These are phyloP conservation scores for Berghia stephanieae DNA, from an alignment of 1,140 invertebrate species.

Conservation along the genomic window DNA sequence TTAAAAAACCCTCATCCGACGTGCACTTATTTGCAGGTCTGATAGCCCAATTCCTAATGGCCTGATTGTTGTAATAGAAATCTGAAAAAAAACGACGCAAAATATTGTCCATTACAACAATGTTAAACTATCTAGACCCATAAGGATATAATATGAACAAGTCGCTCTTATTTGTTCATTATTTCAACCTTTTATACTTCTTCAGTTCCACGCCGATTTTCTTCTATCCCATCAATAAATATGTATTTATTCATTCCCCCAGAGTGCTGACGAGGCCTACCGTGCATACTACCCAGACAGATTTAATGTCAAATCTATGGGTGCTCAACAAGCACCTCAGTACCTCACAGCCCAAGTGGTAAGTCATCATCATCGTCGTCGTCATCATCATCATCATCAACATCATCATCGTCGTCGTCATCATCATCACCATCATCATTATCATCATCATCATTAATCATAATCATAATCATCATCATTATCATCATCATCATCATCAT, in stretches of 20 bases:
- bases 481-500: no score
- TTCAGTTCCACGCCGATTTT: not conserved
- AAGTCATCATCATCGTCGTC: conserved; percentile 12
- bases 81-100: no score
- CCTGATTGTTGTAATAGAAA: no score
- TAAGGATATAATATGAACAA: conserved; percentile 1
- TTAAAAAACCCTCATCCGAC: no score
- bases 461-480: no score
- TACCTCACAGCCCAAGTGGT: conserved; percentile 54
- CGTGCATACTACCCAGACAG: conserved; percentile 34
- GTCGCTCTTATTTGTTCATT: not conserved
- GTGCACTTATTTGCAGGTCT: no score
- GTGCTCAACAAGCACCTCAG: conserved; percentile 37
- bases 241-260: conserved; percentile 16
- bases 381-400: not conserved
- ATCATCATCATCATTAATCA: no score
- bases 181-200: not conserved
- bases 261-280: conserved; percentile 47
- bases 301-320: conserved; percentile 44
- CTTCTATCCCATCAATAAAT: not conserved
- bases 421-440: not conserved
- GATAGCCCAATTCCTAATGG: no score
- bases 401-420: not conserved
- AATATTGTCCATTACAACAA: no score
- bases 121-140: not conserved